Evolutionary conservation across 2,797 vertebrate genomes (phyloP).

Genomic region (Sternarchorhynchus goeldii): DNA sequence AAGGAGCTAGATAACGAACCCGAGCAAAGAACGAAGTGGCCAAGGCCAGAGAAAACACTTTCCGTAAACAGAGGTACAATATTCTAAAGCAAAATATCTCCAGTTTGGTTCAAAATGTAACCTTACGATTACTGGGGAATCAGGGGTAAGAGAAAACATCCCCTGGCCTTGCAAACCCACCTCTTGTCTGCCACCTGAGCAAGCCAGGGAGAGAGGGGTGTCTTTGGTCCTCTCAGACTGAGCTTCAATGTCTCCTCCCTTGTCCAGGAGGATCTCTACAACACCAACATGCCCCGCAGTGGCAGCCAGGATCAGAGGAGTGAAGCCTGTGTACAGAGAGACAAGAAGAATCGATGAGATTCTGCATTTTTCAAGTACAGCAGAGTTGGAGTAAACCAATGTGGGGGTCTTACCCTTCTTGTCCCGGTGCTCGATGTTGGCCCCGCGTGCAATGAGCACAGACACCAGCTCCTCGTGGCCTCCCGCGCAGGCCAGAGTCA

Average conservation of each 20-base stretch:
- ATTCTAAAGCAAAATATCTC: not conserved
- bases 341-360: not conserved
- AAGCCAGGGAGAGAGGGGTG: slow-evolving; percentile 95
- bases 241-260: slow-evolving; percentile 98
- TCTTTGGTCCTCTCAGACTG: slow-evolving; percentile 99
- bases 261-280: slow-evolving; percentile 97
- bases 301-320: slow-evolving; percentile 96
- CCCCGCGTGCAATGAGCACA: slow-evolving; percentile 93
- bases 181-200: slow-evolving; percentile 97
- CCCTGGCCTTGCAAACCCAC: slow-evolving; percentile 64
- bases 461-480: slow-evolving; percentile 98
- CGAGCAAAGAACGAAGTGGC: not conserved
- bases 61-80: not conserved
- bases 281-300: slow-evolving; percentile 98
- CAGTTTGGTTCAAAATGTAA: too few species aligned
- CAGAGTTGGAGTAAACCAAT: not conserved
- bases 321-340: slow-evolving; percentile 82
- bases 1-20: not conserved
- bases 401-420: slow-evolving; percentile 85
- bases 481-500: slow-evolving; percentile 95
- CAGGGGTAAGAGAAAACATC: not conserved
- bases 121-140: not conserved
- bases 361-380: not conserved
- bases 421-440: slow-evolving; percentile 98
- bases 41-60: too few species aligned